Evolutionary conservation across 2,113 vertebrate species (phyloP).

Genomic region (Lasiurus borealis): DNA sequence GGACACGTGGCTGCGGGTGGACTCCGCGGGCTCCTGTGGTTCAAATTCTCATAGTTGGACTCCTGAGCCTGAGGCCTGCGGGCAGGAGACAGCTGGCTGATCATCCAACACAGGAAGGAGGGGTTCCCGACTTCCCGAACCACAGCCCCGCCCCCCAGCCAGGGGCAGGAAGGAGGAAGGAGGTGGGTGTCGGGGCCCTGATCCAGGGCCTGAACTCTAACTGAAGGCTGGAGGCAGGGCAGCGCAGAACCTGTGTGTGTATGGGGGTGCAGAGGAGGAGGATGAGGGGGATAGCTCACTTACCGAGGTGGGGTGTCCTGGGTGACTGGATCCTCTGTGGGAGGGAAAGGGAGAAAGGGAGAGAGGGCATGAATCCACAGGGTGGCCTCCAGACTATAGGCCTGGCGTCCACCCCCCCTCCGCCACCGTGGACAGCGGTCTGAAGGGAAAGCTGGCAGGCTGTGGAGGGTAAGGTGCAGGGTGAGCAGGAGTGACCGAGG

Average conservation of each 20-base stretch:
- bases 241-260: neutral
- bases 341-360: neutral
- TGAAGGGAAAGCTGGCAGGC: neutral
- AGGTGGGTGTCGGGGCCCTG: too few relatives aligned
- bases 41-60: slow-evolving; percentile 87
- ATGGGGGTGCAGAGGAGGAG: neutral
- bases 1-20: neutral
- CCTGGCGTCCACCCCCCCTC: rapidly evolving
- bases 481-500: rapidly evolving
- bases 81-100: slow-evolving; percentile 53
- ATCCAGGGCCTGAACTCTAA: neutral
- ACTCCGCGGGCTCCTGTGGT: slow-evolving; percentile 35
- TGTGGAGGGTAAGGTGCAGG: neutral
- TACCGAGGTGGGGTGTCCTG: slow-evolving; percentile 61
- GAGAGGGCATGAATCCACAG: neutral
- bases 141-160: neutral
- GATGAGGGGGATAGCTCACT: neutral
- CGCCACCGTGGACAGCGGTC: neutral
- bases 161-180: neutral
- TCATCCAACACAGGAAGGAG: too few relatives aligned
- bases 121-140: neutral
- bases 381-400: neutral
- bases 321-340: slow-evolving; percentile 56
- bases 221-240: neutral
- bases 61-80: slow-evolving; percentile 84